phyloP scores from a whole-genome alignment of 2,113 vertebrate species.

The Oryctolagus cuniculus region DNA sequence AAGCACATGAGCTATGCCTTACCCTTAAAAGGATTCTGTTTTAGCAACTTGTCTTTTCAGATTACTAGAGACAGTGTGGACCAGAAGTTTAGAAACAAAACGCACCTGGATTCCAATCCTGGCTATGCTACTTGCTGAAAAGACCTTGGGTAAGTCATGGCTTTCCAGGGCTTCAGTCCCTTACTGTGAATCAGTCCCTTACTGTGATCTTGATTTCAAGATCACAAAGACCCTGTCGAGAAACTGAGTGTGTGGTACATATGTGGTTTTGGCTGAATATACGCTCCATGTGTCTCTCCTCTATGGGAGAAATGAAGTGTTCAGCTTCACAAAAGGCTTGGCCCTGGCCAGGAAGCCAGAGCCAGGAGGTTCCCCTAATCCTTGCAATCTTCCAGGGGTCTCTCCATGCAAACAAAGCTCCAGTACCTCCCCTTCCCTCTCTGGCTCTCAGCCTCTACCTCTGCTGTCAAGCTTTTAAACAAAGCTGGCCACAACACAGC shows the following conservation, averaged over 20 bases:
- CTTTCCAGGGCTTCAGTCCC: neutral
- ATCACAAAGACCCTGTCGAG: neutral
- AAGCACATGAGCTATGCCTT: neutral
- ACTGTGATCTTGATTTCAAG: too few species aligned
- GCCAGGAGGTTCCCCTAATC: too few species aligned
- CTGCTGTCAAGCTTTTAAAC: slow-evolving; percentile 89
- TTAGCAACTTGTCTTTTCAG: neutral
- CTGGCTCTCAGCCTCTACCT: slow-evolving; percentile 82
- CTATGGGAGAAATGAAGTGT: neutral
- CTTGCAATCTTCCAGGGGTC: neutral
- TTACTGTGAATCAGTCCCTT: too few species aligned
- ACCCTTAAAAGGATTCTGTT: neutral
- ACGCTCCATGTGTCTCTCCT: neutral
- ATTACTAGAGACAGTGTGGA: neutral
- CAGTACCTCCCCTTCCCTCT: neutral
- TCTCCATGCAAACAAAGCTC: neutral
- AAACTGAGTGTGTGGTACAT: fast-evolving
- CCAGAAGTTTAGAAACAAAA: neutral
- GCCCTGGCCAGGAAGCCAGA: neutral
- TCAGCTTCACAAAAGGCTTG: neutral
- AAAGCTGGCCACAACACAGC: neutral
- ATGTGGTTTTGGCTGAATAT: neutral
- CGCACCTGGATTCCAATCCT: neutral
- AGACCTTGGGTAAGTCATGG: neutral
- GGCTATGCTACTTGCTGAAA: neutral